A percentile compares a stretch with the other conserved stretches of the same genome.
Evolutionary conservation across 1,140 invertebrate genomes (phyloP).

Genomic region (Caerostris darwini): DNA sequence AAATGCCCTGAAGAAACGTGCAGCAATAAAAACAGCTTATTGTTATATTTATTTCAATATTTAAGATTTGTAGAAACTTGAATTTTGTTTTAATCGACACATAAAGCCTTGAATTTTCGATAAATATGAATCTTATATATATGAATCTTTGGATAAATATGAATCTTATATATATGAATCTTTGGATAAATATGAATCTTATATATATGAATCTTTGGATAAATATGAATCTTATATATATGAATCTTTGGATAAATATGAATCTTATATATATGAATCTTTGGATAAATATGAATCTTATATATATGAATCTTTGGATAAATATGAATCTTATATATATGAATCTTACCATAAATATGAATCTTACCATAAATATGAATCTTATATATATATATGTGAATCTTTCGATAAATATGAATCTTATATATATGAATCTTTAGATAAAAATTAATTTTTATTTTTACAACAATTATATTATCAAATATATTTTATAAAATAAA

Average conservation of each 20-base stretch:
- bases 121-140: slow-evolving; percentile 32
- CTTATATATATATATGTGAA: too few relatives aligned
- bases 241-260: slow-evolving; percentile 51
- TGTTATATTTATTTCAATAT: slow-evolving; percentile 10
- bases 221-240: too few relatives aligned
- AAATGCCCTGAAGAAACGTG: neutral
- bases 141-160: too few relatives aligned
- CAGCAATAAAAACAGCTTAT: neutral
- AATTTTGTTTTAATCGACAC: slow-evolving; percentile 43
- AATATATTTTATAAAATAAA: too few relatives aligned
- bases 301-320: neutral
- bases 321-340: neutral
- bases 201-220: too few relatives aligned
- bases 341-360: too few relatives aligned
- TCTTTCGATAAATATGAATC: too few relatives aligned
- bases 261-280: neutral
- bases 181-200: too few relatives aligned
- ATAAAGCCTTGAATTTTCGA: slow-evolving; percentile 26
- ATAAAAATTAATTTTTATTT: too few relatives aligned
- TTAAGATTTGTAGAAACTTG: neutral
- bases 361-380: neutral
- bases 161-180: too few relatives aligned
- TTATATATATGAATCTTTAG: too few relatives aligned
- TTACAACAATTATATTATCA: too few relatives aligned
- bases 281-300: neutral